Base-by-base conservation (phyloP, 2,888 invertebrate genomes). In the Cheilosia urbana region DNA sequence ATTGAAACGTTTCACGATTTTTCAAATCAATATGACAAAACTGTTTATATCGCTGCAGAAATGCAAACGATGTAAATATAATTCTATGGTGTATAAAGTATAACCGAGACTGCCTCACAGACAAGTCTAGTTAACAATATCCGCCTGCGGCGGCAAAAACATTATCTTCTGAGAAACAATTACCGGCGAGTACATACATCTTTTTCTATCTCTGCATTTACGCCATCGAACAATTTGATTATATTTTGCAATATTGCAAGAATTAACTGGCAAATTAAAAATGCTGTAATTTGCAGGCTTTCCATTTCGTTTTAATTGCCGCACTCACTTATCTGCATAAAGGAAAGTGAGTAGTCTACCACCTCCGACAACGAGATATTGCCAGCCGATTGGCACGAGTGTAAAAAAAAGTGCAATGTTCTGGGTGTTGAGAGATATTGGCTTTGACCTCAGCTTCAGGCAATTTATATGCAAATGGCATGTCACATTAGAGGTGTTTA, bases 401-500 rank as follows among this genome's bases (percentile, higher is more conserved):
- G 30, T 71, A 17, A 82, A 66, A 19, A 19, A 30, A 63, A 63
- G 51, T 82, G 82, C 72, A 77, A 82, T 62, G 66, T 66, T 71
- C 69, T 63, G 37, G 11, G 40, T n/a, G 19, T 30, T 19, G 21
- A 27, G 40, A 58, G 51, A 24, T 27, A 37, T 51, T 69, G 45
- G 1, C n/a, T 63, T 62, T 71, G 27, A 82, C 71, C 30, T n/a
- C 15, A 19, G 51, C 27, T 51, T 7, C 58, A 42, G 47, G 65
- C 55, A 45, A 77, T 72, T 66, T 49, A 30, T 53, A 82, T 77
- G 82, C 77, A 66, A 77, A 72, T 77, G 66, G 37, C 58, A 53
- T 82, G 77, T 77, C 77, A 66, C 82, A 66, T 82, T 77, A 82
- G 65, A 45, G 27, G 58, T 66, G 24, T 40, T 55, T 53, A 66